These are phyloP conservation scores for Plusia festucae DNA, from an alignment of 2,888 invertebrate species.

Conservation along the genomic window DNA sequence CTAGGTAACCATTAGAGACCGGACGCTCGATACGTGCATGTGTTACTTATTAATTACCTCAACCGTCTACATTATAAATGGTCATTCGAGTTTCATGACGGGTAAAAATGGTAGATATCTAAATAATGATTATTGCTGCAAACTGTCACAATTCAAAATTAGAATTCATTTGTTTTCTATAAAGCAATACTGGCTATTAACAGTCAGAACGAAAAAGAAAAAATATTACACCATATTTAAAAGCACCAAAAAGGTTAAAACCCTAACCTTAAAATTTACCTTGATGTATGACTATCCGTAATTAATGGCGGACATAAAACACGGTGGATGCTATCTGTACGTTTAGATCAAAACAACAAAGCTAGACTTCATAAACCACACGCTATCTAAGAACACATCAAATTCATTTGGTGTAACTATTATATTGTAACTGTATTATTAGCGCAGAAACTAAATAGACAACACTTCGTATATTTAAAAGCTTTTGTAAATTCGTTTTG, in stretches of 20 bases:
- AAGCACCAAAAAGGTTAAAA: constrained; percentile 3
- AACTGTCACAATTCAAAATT: too few species aligned
- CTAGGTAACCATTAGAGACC: constrained; percentile 10
- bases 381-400: constrained; percentile 54
- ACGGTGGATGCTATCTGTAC: constrained; percentile 39
- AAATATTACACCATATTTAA: not conserved
- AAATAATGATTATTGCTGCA: too few species aligned
- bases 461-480: not conserved
- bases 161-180: not conserved
- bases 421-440: constrained; percentile 7
- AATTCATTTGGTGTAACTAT: constrained; percentile 35
- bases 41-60: constrained; percentile 22
- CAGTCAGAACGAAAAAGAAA: not conserved
- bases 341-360: constrained; percentile 48
- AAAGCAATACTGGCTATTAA: not conserved
- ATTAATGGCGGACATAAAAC: constrained; percentile 55
- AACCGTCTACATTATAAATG: not conserved
- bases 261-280: constrained; percentile 1
- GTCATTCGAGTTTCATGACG: constrained; percentile 26
- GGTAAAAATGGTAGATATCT: constrained; percentile 2
- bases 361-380: constrained; percentile 56
- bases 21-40: constrained; percentile 39
- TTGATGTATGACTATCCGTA: constrained; percentile 36
- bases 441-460: not conserved
- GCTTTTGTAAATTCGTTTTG: not conserved